phyloP scores from a whole-genome alignment of 2,888 invertebrate genomes.

The Synanthedon tipuliformis region DNA sequence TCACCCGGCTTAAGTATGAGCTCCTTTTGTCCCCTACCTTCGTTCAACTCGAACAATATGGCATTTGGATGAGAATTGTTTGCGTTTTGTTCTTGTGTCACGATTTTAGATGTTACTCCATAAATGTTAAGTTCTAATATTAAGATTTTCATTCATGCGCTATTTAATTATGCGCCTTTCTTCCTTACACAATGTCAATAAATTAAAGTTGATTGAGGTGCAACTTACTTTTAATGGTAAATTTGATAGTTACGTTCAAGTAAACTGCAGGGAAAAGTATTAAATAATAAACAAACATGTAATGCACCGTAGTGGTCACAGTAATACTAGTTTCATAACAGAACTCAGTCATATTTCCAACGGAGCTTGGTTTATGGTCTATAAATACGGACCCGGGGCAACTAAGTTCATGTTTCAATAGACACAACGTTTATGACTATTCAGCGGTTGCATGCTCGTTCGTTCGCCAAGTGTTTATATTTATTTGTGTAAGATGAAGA shows the following conservation, averaged over 20 bases:
- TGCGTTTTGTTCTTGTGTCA: background rate
- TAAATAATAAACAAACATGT: background rate
- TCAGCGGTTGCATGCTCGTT: slow-evolving; percentile 2
- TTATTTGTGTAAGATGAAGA: too few species aligned
- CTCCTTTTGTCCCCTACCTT: slow-evolving; percentile 20
- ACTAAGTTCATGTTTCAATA: background rate
- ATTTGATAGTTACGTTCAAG: background rate
- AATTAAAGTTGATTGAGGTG: too few species aligned
- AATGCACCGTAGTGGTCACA: background rate
- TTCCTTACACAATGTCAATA: too few species aligned
- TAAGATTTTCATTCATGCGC: too few species aligned
- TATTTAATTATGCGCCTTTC: too few species aligned
- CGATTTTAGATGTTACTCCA: background rate
- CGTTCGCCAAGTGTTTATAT: background rate
- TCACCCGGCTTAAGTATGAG: slow-evolving; percentile 35
- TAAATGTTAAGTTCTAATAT: too few species aligned
- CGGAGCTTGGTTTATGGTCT: slow-evolving; percentile 5
- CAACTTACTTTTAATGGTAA: too few species aligned
- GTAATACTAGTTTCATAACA: background rate
- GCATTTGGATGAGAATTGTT: background rate
- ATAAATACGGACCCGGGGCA: slow-evolving; percentile 6
- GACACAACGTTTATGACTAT: slow-evolving; percentile 6
- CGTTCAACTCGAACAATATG: background rate
- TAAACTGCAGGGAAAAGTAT: background rate
- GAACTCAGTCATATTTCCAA: background rate